Percentiles rank a stretch among this genome's conserved stretches.
Evolutionary conservation across 1,140 invertebrate genomes (phyloP).

Genomic region (Sogatella furcifera): DNA sequence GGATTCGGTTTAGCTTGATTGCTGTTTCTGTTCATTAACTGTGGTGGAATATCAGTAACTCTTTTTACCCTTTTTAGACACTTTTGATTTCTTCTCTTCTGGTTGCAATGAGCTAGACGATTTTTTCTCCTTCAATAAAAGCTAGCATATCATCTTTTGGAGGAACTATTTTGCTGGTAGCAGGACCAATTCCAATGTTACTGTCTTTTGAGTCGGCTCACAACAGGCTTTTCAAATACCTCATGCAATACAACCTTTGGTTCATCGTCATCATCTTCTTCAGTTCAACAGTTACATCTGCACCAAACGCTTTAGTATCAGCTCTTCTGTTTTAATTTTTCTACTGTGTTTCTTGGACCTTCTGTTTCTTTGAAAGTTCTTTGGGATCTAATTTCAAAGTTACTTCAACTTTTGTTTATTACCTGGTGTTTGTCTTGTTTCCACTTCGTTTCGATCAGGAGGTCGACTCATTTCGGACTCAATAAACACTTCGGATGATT

Average conservation of each 20-base stretch:
- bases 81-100: too few relatives aligned
- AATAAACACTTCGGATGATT: conserved; percentile 8
- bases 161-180: neutral
- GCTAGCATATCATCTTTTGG: neutral
- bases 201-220: neutral
- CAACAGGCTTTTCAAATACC: neutral
- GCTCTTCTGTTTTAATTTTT: too few relatives aligned
- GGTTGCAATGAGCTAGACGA: too few relatives aligned
- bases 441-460: neutral
- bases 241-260: neutral
- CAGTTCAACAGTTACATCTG: too few relatives aligned
- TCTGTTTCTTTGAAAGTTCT: neutral
- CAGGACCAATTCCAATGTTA: neutral
- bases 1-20: too few relatives aligned
- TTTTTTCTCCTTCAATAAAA: conserved; percentile 19
- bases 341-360: too few relatives aligned
- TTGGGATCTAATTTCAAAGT: neutral
- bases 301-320: too few relatives aligned
- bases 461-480: conserved; percentile 6
- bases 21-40: too few relatives aligned
- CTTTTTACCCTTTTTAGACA: too few relatives aligned
- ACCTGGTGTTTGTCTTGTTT: too few relatives aligned
- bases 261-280: neutral
- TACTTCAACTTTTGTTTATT: neutral
- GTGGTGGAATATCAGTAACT: too few relatives aligned